A percentile compares a stretch with the other conserved stretches of the same genome.
phyloP scores from a whole-genome alignment of 2,888 invertebrate species.

The Tortrix viridana region DNA sequence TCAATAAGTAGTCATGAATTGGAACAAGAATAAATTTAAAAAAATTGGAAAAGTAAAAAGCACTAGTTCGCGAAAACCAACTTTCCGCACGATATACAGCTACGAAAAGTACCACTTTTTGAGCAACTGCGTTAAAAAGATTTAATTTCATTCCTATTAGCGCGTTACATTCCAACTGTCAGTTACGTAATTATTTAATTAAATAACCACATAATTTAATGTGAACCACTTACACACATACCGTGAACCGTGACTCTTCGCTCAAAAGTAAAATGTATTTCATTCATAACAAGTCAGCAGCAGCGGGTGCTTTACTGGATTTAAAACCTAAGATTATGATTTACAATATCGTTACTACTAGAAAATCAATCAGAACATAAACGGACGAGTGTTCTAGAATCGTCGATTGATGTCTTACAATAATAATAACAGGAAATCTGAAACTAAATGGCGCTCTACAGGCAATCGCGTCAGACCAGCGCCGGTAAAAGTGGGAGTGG shows the following conservation, averaged over 20 bases:
- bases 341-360: no score
- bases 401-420: slow-evolving; percentile 61
- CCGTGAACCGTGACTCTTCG: slow-evolving; percentile 15
- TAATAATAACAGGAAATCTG: slow-evolving; percentile 72
- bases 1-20: no score
- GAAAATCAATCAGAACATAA: slow-evolving; percentile 10
- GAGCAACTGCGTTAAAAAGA: no score
- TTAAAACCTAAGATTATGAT: no score
- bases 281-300: no score
- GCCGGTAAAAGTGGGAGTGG: slow-evolving; percentile 56
- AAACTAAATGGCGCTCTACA: slow-evolving; percentile 64
- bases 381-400: slow-evolving; percentile 44
- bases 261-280: no score
- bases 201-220: slow-evolving; percentile 41
- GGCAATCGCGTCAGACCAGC: slow-evolving; percentile 50
- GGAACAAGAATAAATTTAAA: no score
- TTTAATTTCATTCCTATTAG: neutral
- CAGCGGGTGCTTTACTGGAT: no score
- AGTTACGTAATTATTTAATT: slow-evolving; percentile 24
- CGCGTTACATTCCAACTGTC: slow-evolving; percentile 7
- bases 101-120: no score
- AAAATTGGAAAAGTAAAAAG: no score
- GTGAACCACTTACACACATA: slow-evolving; percentile 37
- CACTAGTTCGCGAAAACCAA: no score
- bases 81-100: no score